Evolutionary conservation across 1,140 invertebrate genomes (phyloP).

Genomic region (Saccostrea echinata): DNA sequence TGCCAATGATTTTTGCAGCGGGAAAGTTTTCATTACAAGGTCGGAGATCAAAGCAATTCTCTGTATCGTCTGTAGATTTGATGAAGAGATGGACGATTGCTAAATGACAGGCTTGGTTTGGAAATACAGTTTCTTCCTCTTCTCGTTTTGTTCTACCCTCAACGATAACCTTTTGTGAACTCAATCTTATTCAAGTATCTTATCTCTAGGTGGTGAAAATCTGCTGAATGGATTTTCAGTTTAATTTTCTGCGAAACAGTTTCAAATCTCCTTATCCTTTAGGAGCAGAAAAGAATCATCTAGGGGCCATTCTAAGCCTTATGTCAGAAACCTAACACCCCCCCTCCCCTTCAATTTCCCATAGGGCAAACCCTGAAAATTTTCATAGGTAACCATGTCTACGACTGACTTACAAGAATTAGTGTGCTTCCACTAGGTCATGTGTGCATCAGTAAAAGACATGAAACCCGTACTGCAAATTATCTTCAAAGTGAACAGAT

Average conservation of each 20-base stretch:
- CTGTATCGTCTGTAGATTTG: not conserved
- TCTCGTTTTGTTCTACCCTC: no score
- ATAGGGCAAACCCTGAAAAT: not conserved
- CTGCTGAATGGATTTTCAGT: not conserved
- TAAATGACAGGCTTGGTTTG: not conserved
- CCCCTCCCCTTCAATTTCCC: not conserved
- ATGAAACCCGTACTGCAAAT: no score
- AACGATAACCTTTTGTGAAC: no score
- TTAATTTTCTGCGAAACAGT: not conserved
- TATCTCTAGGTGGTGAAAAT: not conserved
- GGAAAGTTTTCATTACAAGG: not conserved
- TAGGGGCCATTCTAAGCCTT: not conserved
- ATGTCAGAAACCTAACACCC: not conserved
- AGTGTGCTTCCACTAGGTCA: no score
- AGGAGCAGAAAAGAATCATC: not conserved
- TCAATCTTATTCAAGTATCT: not conserved
- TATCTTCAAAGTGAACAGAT: no score
- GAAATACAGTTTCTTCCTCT: not conserved
- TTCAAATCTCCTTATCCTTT: not conserved
- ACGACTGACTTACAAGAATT: no score
- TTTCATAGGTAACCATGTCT: no score
- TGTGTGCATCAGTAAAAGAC: no score
- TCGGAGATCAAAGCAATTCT: slow-evolving; percentile 27
- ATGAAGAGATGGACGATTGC: not conserved
- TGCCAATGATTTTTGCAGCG: not conserved